Evolutionary conservation across 2,797 vertebrate genomes (phyloP).

Genomic region (Lycodopsis pacificus): DNA sequence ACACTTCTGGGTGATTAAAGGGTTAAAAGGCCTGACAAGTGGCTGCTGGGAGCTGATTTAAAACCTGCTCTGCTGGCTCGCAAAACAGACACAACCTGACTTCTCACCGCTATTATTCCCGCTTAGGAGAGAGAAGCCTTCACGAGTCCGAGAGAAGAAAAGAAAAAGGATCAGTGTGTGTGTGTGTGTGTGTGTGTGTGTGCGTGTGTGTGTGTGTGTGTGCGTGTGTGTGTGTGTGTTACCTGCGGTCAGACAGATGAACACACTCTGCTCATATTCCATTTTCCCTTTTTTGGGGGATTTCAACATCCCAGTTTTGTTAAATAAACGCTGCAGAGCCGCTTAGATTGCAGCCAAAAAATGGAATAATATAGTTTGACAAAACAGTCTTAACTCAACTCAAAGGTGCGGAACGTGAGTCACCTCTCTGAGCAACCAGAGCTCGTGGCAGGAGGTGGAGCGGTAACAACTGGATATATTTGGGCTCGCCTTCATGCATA

Average conservation of each 20-base stretch:
- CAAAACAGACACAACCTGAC: slow-evolving; percentile 24
- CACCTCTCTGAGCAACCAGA: not conserved
- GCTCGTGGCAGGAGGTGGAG: not conserved
- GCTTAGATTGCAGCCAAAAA: not conserved
- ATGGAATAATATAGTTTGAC: not conserved
- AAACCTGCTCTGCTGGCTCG: slow-evolving; percentile 41
- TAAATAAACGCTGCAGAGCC: not conserved
- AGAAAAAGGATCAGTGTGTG: not conserved
- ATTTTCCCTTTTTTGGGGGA: not conserved
- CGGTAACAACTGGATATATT: not conserved
- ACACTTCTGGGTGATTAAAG: slow-evolving; percentile 53
- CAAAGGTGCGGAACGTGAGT: not conserved
- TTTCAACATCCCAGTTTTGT: not conserved
- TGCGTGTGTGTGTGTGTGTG: slow-evolving; percentile 1
- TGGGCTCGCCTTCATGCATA: not conserved
- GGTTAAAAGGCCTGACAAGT: slow-evolving; percentile 74
- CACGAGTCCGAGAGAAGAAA: not conserved
- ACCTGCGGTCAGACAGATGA: not conserved
- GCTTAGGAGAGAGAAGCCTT: slow-evolving; percentile 1
- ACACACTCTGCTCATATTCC: not conserved
- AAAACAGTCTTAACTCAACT: slow-evolving; percentile 1
- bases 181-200: slow-evolving; percentile 8
- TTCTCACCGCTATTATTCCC: slow-evolving; percentile 27
- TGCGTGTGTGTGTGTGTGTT: not conserved
- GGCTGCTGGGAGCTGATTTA: slow-evolving; percentile 50